These are phyloP conservation scores for Gallirallus australis DNA, from an alignment of 2,797 vertebrate species.

Conservation along the genomic window DNA sequence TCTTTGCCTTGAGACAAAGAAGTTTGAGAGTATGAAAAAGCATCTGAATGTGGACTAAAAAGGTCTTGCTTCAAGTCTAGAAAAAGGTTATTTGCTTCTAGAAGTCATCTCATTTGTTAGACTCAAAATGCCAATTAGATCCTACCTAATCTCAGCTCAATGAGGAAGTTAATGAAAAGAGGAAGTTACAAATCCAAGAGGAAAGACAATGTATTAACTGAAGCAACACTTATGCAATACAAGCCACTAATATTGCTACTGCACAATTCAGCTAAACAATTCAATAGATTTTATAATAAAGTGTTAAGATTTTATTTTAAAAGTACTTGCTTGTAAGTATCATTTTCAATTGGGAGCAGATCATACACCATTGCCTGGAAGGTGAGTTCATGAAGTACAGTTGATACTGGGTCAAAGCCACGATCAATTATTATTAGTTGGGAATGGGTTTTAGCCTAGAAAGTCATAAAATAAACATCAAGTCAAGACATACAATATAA, in stretches of 20 bases:
- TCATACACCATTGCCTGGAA: conserved; percentile 99
- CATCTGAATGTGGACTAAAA: neutral
- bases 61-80: neutral
- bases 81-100: neutral
- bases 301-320: neutral
- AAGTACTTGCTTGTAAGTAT: conserved; percentile 91
- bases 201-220: neutral
- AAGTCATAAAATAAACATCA: conserved; percentile 59
- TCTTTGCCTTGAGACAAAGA: neutral
- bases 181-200: neutral
- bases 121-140: neutral
- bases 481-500: neutral
- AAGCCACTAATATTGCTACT: neutral
- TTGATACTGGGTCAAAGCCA: conserved; percentile 94
- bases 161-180: neutral
- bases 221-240: neutral
- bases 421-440: conserved; percentile 95
- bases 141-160: neutral
- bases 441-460: conserved; percentile 92
- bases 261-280: neutral
- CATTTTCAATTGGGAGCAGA: conserved; percentile 89
- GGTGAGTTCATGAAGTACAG: conserved; percentile 95
- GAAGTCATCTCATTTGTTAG: neutral
- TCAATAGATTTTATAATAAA: neutral
- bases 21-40: neutral